These are phyloP conservation scores for Charanyca ferruginea DNA, from an alignment of 2,888 invertebrate species.

Conservation along the genomic window DNA sequence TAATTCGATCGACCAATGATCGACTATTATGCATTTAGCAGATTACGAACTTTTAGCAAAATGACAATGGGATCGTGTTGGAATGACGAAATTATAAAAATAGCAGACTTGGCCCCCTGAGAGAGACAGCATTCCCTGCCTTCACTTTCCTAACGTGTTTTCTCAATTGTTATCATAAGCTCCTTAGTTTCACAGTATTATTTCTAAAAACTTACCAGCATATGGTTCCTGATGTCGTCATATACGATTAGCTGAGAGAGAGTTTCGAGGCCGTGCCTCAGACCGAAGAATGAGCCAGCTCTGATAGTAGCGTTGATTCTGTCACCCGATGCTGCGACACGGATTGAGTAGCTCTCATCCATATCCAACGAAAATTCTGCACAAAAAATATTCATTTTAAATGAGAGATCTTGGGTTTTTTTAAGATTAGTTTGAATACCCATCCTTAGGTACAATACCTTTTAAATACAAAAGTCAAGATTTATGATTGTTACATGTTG, in stretches of 20 bases:
- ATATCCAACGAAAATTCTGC: constrained; percentile 89
- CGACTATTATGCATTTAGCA: too few relatives aligned
- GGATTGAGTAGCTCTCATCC: constrained; percentile 91
- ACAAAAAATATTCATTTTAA: constrained; percentile 24
- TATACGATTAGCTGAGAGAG: constrained; percentile 93
- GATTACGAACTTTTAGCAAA: too few relatives aligned
- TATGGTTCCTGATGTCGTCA: constrained; percentile 92
- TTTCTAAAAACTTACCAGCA: constrained; percentile 82
- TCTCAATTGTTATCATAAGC: too few relatives aligned
- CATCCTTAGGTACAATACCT: too few relatives aligned
- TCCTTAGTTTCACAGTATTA: too few relatives aligned
- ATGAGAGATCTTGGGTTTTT: neutral
- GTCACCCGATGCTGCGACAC: constrained; percentile 84
- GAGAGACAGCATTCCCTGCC: too few relatives aligned
- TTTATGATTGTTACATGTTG: neutral
- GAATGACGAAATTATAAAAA: too few relatives aligned
- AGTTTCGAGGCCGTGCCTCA: constrained; percentile 93
- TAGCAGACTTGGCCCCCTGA: too few relatives aligned
- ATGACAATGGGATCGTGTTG: too few relatives aligned
- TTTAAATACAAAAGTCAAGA: neutral
- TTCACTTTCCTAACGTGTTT: too few relatives aligned
- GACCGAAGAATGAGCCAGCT: constrained; percentile 92
- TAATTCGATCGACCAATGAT: too few relatives aligned
- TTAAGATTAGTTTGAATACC: too few relatives aligned
- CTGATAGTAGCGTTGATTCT: constrained; percentile 89